phyloP scores from a whole-genome alignment of 2,888 invertebrate species.

The Drosophila acutilabella region DNA sequence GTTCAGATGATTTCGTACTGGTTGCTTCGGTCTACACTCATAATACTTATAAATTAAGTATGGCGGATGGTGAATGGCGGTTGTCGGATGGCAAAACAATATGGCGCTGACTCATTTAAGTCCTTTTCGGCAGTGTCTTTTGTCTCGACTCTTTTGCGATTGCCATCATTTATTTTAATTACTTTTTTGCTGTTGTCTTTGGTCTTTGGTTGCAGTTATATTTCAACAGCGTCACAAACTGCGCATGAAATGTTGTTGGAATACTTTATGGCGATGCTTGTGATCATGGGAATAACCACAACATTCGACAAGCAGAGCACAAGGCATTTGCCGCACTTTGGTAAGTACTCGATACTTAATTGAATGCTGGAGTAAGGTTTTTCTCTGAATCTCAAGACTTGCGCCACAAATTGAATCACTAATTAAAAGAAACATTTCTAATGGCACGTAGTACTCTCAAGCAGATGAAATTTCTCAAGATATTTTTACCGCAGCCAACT shows the following conservation, averaged over 20 bases:
- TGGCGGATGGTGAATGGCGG: slow-evolving; percentile 54
- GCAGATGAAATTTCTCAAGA: background rate
- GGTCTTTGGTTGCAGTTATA: slow-evolving; percentile 73
- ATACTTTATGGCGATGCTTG: slow-evolving; percentile 83
- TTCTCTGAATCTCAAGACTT: background rate
- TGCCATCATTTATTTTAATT: slow-evolving; percentile 81
- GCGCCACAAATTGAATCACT: background rate
- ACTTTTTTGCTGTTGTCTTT: slow-evolving; percentile 58
- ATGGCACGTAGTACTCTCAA: background rate
- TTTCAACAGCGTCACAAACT: slow-evolving; percentile 79
- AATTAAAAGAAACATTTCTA: background rate
- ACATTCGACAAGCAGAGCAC: slow-evolving; percentile 79
- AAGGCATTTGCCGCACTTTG: slow-evolving; percentile 72
- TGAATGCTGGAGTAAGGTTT: background rate
- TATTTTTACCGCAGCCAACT: background rate
- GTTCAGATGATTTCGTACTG: slow-evolving; percentile 51
- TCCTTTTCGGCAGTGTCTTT: slow-evolving; percentile 45
- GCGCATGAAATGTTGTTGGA: slow-evolving; percentile 85
- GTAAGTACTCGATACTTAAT: slow-evolving; percentile 66
- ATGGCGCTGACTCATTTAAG: slow-evolving; percentile 63
- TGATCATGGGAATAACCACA: slow-evolving; percentile 85
- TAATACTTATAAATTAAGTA: slow-evolving; percentile 61
- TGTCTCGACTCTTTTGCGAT: slow-evolving; percentile 62
- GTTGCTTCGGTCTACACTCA: slow-evolving; percentile 28
- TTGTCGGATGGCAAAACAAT: slow-evolving; percentile 60